phyloP scores from a whole-genome alignment of 2,888 invertebrate species.

The Hypolimnas misippus region DNA sequence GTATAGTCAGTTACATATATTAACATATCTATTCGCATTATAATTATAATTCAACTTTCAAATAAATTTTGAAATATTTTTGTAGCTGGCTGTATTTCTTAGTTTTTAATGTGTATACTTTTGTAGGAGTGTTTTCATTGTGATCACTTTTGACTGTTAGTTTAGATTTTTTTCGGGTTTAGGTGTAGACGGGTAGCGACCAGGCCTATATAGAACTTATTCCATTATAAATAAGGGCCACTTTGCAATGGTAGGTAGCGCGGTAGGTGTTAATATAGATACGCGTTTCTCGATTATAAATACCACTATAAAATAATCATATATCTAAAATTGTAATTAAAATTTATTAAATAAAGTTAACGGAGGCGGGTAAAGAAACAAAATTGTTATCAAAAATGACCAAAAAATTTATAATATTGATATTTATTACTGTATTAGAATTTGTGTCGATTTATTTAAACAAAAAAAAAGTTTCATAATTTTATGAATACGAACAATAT shows the following conservation, averaged over 20 bases:
- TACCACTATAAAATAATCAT: slow-evolving; percentile 3
- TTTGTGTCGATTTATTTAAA: slow-evolving; percentile 2
- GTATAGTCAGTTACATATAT: slow-evolving; percentile 2
- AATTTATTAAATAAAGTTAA: neutral
- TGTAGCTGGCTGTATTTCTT: slow-evolving; percentile 11
- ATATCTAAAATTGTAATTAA: slow-evolving; percentile 1
- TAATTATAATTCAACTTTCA: neutral
- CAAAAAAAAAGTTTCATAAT: slow-evolving; percentile 3
- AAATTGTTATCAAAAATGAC: slow-evolving; percentile 31
- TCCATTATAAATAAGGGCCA: slow-evolving; percentile 28
- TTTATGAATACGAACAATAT: neutral
- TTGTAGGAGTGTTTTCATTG: slow-evolving; percentile 25
- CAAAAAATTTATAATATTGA: slow-evolving; percentile 30
- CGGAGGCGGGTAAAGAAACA: slow-evolving; percentile 11
- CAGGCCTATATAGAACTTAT: slow-evolving; percentile 34
- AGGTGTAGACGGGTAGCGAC: slow-evolving; percentile 17
- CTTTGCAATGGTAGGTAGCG: slow-evolving; percentile 14
- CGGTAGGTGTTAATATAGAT: slow-evolving; percentile 23
- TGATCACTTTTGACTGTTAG: slow-evolving; percentile 28
- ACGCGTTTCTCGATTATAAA: slow-evolving; percentile 20
- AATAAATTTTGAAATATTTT: neutral
- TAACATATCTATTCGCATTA: neutral
- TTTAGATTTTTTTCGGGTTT: slow-evolving; percentile 19
- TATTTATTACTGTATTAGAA: slow-evolving; percentile 14
- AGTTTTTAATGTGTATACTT: slow-evolving; percentile 14